phyloP scores from a whole-genome alignment of 2,797 vertebrate genomes.

The Sebastes itinus region DNA sequence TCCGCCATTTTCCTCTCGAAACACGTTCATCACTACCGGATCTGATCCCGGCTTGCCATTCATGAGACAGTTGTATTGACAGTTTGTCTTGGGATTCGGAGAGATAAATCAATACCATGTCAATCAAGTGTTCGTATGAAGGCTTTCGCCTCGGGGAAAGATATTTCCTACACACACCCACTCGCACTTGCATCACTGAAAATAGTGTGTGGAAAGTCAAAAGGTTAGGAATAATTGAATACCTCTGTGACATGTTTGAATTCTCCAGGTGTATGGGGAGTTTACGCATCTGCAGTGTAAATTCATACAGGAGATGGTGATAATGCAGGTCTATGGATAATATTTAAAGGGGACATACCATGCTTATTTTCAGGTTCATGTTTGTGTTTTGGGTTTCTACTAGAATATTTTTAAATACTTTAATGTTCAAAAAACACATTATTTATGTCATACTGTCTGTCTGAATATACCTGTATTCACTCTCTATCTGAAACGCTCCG shows the following conservation, averaged over 20 bases:
- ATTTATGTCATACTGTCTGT: not conserved
- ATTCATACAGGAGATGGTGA: not conserved
- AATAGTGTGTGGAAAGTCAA: not conserved
- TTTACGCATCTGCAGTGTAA: not conserved
- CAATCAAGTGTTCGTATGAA: conserved; percentile 50
- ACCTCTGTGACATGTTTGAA: not conserved
- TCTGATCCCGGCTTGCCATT: conserved; percentile 2
- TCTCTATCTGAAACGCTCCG: no score
- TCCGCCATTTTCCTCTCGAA: conserved; percentile 18
- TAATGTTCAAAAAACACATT: not conserved
- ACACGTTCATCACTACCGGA: conserved; percentile 27
- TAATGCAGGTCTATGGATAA: not conserved
- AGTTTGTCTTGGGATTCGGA: conserved; percentile 59
- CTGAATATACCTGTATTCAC: not conserved
- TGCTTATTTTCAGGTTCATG: not conserved
- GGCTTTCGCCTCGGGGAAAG: conserved; percentile 13
- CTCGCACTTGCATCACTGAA: conserved; percentile 15
- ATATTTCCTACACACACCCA: not conserved
- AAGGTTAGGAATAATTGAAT: not conserved
- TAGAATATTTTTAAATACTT: rapidly evolving
- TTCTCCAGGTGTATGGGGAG: not conserved
- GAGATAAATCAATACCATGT: conserved; percentile 54
- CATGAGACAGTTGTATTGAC: conserved; percentile 52
- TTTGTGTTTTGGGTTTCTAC: not conserved
- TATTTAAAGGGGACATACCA: not conserved